Conservation (phyloP, 1,140 invertebrate genomes). For the Trichonephila inaurata region DNA sequence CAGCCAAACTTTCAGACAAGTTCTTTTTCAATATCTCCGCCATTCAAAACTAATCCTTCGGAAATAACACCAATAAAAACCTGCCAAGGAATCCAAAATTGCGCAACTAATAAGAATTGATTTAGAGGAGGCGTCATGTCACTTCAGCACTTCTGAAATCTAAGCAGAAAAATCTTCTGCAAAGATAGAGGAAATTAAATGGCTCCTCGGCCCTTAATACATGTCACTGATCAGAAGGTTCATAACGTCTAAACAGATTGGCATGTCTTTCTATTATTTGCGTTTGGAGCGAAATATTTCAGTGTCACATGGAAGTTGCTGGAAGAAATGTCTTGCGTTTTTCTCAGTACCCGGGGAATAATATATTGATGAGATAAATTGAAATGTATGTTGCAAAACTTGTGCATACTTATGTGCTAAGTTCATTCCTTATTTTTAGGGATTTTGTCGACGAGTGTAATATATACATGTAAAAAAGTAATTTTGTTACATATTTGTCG, state of each 20-base stretch:
- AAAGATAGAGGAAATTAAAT: constrained; percentile 29
- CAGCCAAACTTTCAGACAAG: background rate
- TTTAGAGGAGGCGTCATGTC: constrained; percentile 33
- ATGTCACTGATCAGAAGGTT: background rate
- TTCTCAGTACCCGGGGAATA: no score
- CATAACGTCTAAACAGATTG: constrained; percentile 3
- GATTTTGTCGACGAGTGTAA: no score
- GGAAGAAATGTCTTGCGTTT: background rate
- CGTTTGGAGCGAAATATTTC: background rate
- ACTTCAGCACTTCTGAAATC: background rate
- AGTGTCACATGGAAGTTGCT: background rate
- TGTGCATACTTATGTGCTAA: no score
- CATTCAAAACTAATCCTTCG: constrained; percentile 5
- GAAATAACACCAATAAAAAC: constrained; percentile 18
- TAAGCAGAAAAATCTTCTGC: constrained; percentile 1
- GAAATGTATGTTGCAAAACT: no score
- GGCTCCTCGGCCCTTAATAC: background rate
- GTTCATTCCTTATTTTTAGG: no score
- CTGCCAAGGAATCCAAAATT: constrained; percentile 15
- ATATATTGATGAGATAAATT: no score
- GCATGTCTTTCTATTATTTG: constrained; percentile 10
- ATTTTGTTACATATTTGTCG: no score
- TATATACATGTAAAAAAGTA: no score
- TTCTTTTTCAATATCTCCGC: background rate
- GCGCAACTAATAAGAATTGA: constrained; percentile 31